Evolutionary conservation across 1,140 invertebrate species (phyloP).

Genomic region (Drosophila kikkawai): DNA sequence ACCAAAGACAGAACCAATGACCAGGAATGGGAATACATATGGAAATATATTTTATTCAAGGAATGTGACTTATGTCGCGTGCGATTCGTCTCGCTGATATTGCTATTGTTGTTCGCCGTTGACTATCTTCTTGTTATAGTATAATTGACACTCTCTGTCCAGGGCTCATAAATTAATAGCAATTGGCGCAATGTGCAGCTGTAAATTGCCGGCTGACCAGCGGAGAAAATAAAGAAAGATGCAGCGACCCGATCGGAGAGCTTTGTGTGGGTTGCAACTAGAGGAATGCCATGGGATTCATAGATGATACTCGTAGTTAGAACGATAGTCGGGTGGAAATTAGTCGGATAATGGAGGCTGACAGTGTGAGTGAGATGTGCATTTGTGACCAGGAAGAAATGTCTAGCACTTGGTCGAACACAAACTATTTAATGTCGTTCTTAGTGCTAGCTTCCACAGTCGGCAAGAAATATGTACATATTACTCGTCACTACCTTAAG

Average conservation of each 20-base stretch:
- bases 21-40: constrained; percentile 29
- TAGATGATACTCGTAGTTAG: constrained; percentile 33
- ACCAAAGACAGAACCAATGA: constrained; percentile 7
- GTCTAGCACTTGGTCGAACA: constrained; percentile 33
- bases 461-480: neutral
- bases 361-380: constrained; percentile 28
- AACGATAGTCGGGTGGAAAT: constrained; percentile 52
- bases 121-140: constrained; percentile 39
- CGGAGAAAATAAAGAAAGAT: constrained; percentile 48
- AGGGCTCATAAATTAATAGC: constrained; percentile 51
- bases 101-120: constrained; percentile 12
- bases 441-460: constrained; percentile 1
- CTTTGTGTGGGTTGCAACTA: constrained; percentile 45
- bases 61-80: constrained; percentile 40
- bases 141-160: constrained; percentile 47
- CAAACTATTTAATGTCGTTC: constrained; percentile 16
- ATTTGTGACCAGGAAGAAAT: constrained; percentile 43
- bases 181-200: constrained; percentile 50
- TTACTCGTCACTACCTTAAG: neutral
- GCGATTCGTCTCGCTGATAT: constrained; percentile 40
- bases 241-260: constrained; percentile 47
- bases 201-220: constrained; percentile 45
- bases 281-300: constrained; percentile 43
- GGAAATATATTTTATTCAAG: constrained; percentile 20
- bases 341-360: constrained; percentile 43